Percentiles rank a stretch among this genome's conserved stretches.
phyloP scores from a whole-genome alignment of 2,888 invertebrate species.

The Cantharis lateralis region DNA sequence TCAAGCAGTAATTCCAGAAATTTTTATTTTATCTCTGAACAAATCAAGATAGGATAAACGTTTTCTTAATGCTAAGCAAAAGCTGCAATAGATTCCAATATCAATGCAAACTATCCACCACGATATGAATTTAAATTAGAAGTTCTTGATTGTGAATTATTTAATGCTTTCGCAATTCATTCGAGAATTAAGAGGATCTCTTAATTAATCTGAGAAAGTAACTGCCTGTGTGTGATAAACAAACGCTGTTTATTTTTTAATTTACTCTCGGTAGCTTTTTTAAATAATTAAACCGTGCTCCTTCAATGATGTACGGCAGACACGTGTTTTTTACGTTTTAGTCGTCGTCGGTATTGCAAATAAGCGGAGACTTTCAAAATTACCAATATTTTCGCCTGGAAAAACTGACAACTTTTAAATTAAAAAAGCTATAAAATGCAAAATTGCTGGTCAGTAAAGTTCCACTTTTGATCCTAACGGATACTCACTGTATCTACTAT shows the following conservation, averaged over 20 bases:
- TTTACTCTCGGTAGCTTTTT: not conserved
- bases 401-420: not conserved
- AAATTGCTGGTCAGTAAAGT: too few relatives aligned
- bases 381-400: not conserved
- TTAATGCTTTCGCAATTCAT: not conserved
- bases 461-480: too few relatives aligned
- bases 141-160: not conserved
- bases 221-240: not conserved
- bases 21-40: not conserved
- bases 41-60: not conserved
- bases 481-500: too few relatives aligned
- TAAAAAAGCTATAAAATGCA: too few relatives aligned
- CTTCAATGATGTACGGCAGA: not conserved
- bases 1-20: not conserved
- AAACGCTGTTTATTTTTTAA: not conserved
- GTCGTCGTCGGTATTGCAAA: not conserved
- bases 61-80: not conserved
- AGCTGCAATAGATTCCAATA: not conserved
- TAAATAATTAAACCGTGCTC: not conserved
- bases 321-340: not conserved
- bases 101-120: not conserved
- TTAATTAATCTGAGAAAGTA: constrained; percentile 7
- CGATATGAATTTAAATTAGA: not conserved
- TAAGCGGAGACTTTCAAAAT: not conserved
- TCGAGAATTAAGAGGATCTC: constrained; percentile 4